A percentile compares a stretch with the other conserved stretches of the same genome.
phyloP scores from a whole-genome alignment of 2,797 vertebrate species.

The Bufotes viridis region DNA sequence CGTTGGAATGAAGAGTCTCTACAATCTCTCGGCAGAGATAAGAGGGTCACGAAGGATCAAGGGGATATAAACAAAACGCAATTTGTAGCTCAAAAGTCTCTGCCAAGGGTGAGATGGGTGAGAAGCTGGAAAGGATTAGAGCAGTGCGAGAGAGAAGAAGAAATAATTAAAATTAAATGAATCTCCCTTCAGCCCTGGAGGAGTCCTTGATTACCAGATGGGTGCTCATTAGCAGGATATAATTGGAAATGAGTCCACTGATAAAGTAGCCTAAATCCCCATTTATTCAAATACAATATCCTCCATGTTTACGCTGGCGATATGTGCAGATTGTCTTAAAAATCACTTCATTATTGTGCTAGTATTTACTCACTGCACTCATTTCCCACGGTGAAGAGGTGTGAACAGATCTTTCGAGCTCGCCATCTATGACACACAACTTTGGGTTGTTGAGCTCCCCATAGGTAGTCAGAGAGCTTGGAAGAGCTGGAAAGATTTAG shows the following conservation, averaged over 20 bases:
- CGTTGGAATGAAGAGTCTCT: background rate
- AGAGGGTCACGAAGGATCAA: conserved; percentile 26
- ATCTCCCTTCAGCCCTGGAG: conserved; percentile 57
- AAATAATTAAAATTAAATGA: conserved; percentile 68
- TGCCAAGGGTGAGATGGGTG: conserved; percentile 43
- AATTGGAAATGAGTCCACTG: conserved; percentile 67
- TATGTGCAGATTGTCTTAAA: background rate
- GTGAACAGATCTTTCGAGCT: background rate
- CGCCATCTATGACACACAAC: background rate
- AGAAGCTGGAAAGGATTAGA: conserved; percentile 56
- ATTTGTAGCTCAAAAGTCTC: conserved; percentile 40
- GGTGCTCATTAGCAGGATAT: conserved; percentile 70
- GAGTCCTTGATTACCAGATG: conserved; percentile 61
- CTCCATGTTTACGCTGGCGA: conserved; percentile 14
- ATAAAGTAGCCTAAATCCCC: conserved; percentile 59
- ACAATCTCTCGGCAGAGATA: background rate
- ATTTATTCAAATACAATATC: background rate
- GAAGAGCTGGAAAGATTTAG: background rate
- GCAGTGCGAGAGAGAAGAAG: conserved; percentile 58
- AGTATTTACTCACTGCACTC: background rate
- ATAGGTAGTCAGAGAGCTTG: background rate
- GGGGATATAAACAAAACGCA: conserved; percentile 43
- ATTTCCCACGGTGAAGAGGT: background rate
- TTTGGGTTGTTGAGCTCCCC: no score
- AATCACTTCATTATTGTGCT: background rate